phyloP scores from a whole-genome alignment of 2,888 invertebrate species.

The Phasia obesa region DNA sequence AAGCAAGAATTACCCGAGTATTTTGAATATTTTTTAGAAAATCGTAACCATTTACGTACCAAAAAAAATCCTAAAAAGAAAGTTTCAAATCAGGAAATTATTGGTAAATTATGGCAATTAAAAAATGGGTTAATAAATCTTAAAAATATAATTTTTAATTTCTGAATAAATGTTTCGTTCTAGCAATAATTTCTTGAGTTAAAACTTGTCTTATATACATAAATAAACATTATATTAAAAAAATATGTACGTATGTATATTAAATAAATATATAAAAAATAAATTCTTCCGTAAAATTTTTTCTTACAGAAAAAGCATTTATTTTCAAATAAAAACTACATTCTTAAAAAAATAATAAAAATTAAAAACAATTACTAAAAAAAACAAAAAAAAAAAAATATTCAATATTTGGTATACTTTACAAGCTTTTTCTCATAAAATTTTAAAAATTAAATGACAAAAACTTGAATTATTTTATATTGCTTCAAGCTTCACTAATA shows the following conservation, averaged over 20 bases:
- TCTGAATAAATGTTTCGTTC: background rate
- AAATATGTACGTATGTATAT: slow-evolving; percentile 12
- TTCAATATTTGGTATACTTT: slow-evolving; percentile 73
- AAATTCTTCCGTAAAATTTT: slow-evolving; percentile 67
- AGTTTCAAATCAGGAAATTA: slow-evolving; percentile 30
- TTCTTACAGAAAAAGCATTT: slow-evolving; percentile 70
- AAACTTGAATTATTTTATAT: slow-evolving; percentile 41
- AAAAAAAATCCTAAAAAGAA: slow-evolving; percentile 7
- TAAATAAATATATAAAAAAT: slow-evolving; percentile 34
- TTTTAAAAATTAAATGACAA: slow-evolving; percentile 36
- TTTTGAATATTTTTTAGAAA: slow-evolving; percentile 19
- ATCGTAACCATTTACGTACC: slow-evolving; percentile 45
- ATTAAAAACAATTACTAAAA: background rate
- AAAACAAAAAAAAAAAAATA: slow-evolving; percentile 33
- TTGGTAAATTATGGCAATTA: background rate
- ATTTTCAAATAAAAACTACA: slow-evolving; percentile 60
- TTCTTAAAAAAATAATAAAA: slow-evolving; percentile 41
- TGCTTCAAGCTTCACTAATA: slow-evolving; percentile 60
- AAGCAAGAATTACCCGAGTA: slow-evolving; percentile 10
- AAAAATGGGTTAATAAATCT: too few species aligned
- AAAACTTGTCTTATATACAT: background rate
- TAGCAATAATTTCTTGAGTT: background rate
- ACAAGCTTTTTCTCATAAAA: slow-evolving; percentile 75
- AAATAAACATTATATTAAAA: slow-evolving; percentile 55
- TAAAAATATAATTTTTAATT: too few species aligned